Percentiles rank a stretch among this genome's conserved stretches.
Conservation (phyloP, 92 coral and sea anemone genomes). For the Phenganax marumi region DNA sequence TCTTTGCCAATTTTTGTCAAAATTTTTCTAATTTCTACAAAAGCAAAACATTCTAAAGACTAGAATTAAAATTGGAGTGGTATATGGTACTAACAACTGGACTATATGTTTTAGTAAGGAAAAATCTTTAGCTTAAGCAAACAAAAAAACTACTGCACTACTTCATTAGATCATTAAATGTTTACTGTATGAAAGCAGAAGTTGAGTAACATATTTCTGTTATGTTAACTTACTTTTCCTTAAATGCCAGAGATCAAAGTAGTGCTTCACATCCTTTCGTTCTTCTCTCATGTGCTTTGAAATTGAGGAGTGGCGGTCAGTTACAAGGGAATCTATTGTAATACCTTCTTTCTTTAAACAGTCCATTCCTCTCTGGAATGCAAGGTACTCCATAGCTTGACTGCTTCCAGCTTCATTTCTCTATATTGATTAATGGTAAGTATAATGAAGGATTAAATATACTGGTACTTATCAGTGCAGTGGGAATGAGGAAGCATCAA, state of each 20-base stretch:
- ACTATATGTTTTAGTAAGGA: too few relatives aligned
- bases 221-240: conserved; percentile 55
- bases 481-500: too few relatives aligned
- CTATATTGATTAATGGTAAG: not conserved
- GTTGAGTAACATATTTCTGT: too few relatives aligned
- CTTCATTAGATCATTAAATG: not conserved
- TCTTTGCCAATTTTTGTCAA: not conserved
- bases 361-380: conserved; percentile 1
- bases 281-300: conserved; percentile 55
- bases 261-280: conserved; percentile 56
- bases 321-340: conserved; percentile 36
- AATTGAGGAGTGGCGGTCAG: conserved; percentile 61
- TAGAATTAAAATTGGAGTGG: not conserved
- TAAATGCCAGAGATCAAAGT: conserved; percentile 65
- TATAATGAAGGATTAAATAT: too few relatives aligned
- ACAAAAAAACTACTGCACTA: too few relatives aligned
- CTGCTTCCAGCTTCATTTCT: conserved; percentile 17
- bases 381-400: conserved; percentile 13
- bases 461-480: too few relatives aligned
- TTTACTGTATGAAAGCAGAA: not conserved
- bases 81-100: not conserved
- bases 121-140: too few relatives aligned
- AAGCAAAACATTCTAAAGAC: not conserved
- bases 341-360: conserved; percentile 13
- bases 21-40: conserved; percentile 6